Percentiles rank a stretch among this genome's conserved stretches.
Evolutionary conservation across 2,888 invertebrate genomes (phyloP).

Genomic region (Xestia sexstrigata): DNA sequence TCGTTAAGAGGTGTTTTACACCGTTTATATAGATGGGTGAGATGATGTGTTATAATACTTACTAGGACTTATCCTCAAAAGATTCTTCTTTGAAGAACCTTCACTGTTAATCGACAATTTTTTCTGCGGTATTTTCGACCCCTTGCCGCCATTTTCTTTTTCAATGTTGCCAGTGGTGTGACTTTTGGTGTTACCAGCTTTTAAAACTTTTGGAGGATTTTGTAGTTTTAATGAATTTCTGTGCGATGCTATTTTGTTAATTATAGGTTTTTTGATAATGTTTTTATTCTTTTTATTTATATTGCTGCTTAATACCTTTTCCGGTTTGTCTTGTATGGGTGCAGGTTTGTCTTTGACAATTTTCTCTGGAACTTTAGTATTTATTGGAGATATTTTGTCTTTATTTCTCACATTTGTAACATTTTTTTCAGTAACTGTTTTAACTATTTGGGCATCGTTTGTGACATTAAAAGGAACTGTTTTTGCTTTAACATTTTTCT

Average conservation of each 20-base stretch:
- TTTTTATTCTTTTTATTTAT: constrained; percentile 21
- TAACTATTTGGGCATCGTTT: constrained; percentile 8
- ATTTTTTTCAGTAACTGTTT: constrained; percentile 46
- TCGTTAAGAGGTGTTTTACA: too few relatives aligned
- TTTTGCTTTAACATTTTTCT: constrained; percentile 4
- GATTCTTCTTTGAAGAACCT: constrained; percentile 67
- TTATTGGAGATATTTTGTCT: constrained; percentile 38
- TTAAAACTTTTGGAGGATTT: constrained; percentile 42
- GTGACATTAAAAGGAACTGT: not conserved
- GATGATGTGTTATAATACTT: constrained; percentile 66
- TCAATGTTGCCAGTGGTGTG: constrained; percentile 45
- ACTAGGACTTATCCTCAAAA: constrained; percentile 79
- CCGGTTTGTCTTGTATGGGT: not conserved
- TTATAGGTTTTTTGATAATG: constrained; percentile 14
- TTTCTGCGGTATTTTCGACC: constrained; percentile 77
- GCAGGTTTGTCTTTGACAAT: constrained; percentile 17
- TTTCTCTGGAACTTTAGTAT: constrained; percentile 24
- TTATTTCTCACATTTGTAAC: constrained; percentile 33
- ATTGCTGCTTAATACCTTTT: constrained; percentile 13
- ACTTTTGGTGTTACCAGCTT: constrained; percentile 28
- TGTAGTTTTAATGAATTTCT: constrained; percentile 46
- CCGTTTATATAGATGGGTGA: too few relatives aligned
- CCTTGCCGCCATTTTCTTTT: constrained; percentile 64
- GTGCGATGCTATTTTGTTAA: constrained; percentile 31
- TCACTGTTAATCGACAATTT: constrained; percentile 57